Conservation (phyloP, 2,888 invertebrate genomes). For the Apotomis betuletana region DNA sequence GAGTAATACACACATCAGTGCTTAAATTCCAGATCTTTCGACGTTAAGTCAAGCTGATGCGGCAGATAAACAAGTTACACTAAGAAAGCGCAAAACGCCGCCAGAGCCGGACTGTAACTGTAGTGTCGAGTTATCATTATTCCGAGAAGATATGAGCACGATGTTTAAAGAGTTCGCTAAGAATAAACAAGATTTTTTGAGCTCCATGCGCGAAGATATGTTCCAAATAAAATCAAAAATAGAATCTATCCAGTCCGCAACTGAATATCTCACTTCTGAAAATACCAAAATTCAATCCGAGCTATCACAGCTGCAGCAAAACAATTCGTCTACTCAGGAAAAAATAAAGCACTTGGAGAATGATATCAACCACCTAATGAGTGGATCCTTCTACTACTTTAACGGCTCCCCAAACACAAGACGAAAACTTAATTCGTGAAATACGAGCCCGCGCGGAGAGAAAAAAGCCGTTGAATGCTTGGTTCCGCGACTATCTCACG, state of each 20-base stretch:
- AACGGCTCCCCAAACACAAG: not conserved
- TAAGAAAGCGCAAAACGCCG: not conserved
- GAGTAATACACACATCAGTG: not conserved
- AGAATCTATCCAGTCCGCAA: constrained; percentile 1
- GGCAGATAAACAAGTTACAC: not conserved
- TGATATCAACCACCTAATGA: constrained; percentile 4
- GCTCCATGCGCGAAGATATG: not conserved
- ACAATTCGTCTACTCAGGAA: not conserved
- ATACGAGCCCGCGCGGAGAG: constrained; percentile 1
- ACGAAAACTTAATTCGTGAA: constrained; percentile 1
- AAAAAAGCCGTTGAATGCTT: no score
- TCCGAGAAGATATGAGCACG: constrained; percentile 4
- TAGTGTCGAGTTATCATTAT: constrained; percentile 7
- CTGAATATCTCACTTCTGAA: constrained; percentile 1
- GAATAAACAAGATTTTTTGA: not conserved
- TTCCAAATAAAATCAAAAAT: constrained; percentile 13
- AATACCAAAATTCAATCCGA: not conserved
- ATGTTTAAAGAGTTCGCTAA: not conserved
- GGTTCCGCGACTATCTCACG: no score
- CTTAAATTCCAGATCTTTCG: not conserved
- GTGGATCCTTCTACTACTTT: not conserved
- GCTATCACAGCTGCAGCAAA: not conserved
- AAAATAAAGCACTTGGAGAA: not conserved
- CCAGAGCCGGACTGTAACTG: constrained; percentile 12
- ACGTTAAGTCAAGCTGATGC: not conserved